A percentile compares a stretch with the other conserved stretches of the same genome.
Evolutionary conservation across 1,140 invertebrate species (phyloP).

Genomic region (Drosophila watanabei): DNA sequence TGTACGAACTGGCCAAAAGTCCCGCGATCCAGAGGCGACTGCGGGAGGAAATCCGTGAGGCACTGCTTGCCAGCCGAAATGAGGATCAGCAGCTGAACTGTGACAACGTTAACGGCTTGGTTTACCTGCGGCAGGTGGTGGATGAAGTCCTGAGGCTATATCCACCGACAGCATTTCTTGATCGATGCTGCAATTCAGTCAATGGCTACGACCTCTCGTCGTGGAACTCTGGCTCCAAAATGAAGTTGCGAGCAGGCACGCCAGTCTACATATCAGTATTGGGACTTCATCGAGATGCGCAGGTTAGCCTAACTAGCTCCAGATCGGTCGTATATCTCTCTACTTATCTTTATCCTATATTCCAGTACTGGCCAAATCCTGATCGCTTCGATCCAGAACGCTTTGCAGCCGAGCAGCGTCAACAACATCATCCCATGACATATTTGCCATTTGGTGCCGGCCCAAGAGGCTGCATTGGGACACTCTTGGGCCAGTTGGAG

Average conservation of each 20-base stretch:
- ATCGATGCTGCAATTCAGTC: conserved; percentile 81
- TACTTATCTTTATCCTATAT: conserved; percentile 68
- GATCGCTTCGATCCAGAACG: conserved; percentile 86
- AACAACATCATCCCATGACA: conserved; percentile 73
- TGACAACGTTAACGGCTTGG: conserved; percentile 83
- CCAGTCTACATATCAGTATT: conserved; percentile 77
- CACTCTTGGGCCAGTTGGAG: conserved; percentile 89
- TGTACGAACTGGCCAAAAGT: conserved; percentile 86
- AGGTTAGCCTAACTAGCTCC: conserved; percentile 45
- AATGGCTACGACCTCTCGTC: conserved; percentile 80
- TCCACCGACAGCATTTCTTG: conserved; percentile 87
- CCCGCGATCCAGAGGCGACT: conserved; percentile 85
- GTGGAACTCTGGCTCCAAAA: conserved; percentile 60
- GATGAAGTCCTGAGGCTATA: conserved; percentile 87
- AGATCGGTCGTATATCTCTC: conserved; percentile 71
- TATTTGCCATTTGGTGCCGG: conserved; percentile 86
- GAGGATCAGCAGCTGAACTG: conserved; percentile 78
- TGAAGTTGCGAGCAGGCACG: conserved; percentile 57
- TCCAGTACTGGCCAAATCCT: conserved; percentile 84
- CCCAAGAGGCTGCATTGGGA: conserved; percentile 87
- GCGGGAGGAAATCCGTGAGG: conserved; percentile 79
- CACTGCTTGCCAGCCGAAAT: conserved; percentile 65
- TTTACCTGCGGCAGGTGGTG: conserved; percentile 85
- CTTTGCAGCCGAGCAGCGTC: conserved; percentile 85
- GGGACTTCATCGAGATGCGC: conserved; percentile 70